Base-by-base conservation (phyloP, 2,888 invertebrate genomes). In the Cryptocephalus moraei region DNA sequence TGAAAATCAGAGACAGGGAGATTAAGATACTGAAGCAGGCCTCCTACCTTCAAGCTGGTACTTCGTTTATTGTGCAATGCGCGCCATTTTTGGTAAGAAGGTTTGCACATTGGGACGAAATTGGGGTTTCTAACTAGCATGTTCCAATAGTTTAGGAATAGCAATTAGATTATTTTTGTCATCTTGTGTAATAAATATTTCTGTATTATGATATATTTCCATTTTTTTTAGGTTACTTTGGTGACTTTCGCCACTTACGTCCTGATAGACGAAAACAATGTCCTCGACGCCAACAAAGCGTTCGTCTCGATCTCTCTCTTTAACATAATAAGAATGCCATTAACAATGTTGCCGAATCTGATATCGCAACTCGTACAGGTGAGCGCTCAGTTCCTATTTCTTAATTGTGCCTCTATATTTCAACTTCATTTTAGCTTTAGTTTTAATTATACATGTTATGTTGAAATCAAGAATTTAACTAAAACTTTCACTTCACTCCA, bases 241-340 rank as follows among this genome's bases (percentile, higher is more conserved):
- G 87, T 87, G 66, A 84, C 90, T 69, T 91, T 92, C 75, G 90
- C 86, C 63, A 89, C 89, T 64, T 92, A 82, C 76, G 88, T 94
- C 59, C 75, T 92, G 73, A 79, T 86, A 66, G 88, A 88, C 73
- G 83, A 86, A 65, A 81, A 80, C 49, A 83, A 93, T 73, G 80
- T 85, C 57, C 79, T 95, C 72, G 86, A 91, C 73, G 86, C 93
- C 64, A 78, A 82, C 72, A 91, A 82, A 71, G 95, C 95, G 66
- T 97, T 96, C 76, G 94, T 95, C 64, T 90, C 95, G 63, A 80
- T 97, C 66, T 91, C 95, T 70, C 84, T 96, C 71, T 94, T 97
- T 82, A 95, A 96, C 79, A 92, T 96, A 63, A 83, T 97, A 64
- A 82, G 95, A 71, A 91, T 93, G 71, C 95, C 96, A 63, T 80